Conservation (phyloP, 1,140 invertebrate species). For the Orussus abietinus region DNA sequence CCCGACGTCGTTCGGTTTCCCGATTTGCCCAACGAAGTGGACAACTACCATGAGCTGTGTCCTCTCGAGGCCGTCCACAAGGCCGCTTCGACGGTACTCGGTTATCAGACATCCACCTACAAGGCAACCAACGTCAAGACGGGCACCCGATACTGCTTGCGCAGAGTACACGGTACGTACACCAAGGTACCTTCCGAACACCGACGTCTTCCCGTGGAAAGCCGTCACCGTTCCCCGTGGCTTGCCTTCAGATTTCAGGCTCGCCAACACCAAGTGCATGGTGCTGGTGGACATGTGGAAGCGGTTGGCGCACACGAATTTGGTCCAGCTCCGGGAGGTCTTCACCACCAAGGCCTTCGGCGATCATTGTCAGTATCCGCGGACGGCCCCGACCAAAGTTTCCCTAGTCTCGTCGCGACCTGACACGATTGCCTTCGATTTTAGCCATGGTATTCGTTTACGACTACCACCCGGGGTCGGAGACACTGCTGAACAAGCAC, state of each 20-base stretch:
- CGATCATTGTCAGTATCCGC: constrained; percentile 85
- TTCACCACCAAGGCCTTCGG: constrained; percentile 95
- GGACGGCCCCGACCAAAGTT: too few relatives aligned
- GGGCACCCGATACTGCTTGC: constrained; percentile 79
- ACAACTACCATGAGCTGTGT: constrained; percentile 84
- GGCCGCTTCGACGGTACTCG: constrained; percentile 61
- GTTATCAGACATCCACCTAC: constrained; percentile 82
- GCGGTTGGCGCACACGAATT: constrained; percentile 87
- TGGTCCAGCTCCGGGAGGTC: constrained; percentile 86
- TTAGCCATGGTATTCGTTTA: constrained; percentile 94
- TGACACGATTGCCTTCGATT: constrained; percentile 32
- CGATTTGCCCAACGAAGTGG: constrained; percentile 81
- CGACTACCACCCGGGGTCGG: constrained; percentile 88
- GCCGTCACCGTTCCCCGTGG: too few relatives aligned
- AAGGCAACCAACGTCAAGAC: constrained; percentile 87
- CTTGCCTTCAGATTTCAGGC: constrained; percentile 67
- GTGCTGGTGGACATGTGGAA: constrained; percentile 89
- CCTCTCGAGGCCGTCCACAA: constrained; percentile 72
- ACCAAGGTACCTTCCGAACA: too few relatives aligned
- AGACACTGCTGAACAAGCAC: constrained; percentile 83
- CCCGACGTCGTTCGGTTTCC: constrained; percentile 63
- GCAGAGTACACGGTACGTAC: constrained; percentile 80
- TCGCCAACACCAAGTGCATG: constrained; percentile 82
- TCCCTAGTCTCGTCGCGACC: background rate
- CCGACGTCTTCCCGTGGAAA: too few relatives aligned